A percentile compares a stretch with the other conserved stretches of the same genome.
Conservation (phyloP, 2,888 invertebrate genomes). For the Oasisia sp. region DNA sequence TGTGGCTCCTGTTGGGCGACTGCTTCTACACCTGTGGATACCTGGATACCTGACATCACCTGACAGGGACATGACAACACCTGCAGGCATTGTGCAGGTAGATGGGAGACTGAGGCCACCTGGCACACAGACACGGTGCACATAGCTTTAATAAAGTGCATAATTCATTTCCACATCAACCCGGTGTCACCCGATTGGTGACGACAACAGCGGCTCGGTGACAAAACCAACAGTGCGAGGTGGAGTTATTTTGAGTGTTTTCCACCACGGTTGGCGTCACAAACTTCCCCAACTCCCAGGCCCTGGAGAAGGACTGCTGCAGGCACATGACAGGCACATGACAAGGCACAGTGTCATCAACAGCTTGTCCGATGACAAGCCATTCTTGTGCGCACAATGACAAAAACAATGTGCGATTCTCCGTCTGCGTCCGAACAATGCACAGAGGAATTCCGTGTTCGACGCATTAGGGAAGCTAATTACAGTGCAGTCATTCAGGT, state of each 20-base stretch:
- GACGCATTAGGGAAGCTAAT: background rate
- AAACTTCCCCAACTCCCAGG: background rate
- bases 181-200: background rate
- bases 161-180: background rate
- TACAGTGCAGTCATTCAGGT: background rate
- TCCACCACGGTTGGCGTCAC: background rate
- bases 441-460: background rate
- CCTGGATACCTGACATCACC: background rate
- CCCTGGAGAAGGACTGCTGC: background rate
- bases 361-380: conserved; percentile 3
- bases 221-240: background rate
- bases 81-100: background rate
- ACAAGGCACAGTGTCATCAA: background rate
- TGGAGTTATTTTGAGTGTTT: background rate
- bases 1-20: background rate
- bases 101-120: background rate
- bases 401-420: conserved; percentile 13
- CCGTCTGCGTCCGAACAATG: background rate
- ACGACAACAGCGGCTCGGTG: background rate
- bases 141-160: background rate
- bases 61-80: background rate
- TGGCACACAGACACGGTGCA: background rate
- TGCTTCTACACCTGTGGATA: background rate
- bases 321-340: conserved; percentile 13
- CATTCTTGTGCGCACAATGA: background rate